Base-by-base conservation (phyloP, 2,888 invertebrate genomes). In the Elmis aenea region DNA sequence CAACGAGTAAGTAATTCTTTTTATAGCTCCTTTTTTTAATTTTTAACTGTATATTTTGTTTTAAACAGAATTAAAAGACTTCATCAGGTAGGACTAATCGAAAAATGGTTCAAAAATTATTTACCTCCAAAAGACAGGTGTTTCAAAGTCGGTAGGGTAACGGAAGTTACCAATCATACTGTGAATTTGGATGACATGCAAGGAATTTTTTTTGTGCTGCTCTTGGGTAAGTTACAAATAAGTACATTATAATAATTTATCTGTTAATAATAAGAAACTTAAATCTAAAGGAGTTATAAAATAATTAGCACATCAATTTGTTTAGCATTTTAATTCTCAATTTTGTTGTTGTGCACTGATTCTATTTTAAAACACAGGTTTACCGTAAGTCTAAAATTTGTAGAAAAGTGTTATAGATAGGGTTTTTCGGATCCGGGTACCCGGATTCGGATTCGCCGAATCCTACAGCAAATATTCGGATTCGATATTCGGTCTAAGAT, bases 161-260 rank as follows among this genome's bases (percentile, higher is more conserved):
- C 79, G 0, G 83, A 83, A 64, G 85, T 82, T n/a, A 81, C 81
- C 42, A 90, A 88, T 59, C 87, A 91, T 56, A 89, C 87, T 20
- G 92, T 93, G 23, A 88, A 89, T 62, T 73, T 92, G 50, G 77
- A 83, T 31, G 92, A 93, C 56, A 93, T 92, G 91, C 90, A 92
- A 65, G 93, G 92, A 6, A 91, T 89, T 13, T 92, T 92, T 68
- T 83, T 90, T 54, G 83, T 93, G 0, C 69, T 92, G 2, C 74
- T 88, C 33, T 66, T 91, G 33, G 91, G 90, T 86, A 73, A 61
- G 50, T 20, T 35, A n/a, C n/a, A n/a, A n/a, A n/a, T n/a, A n/a
- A n/a, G n/a, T n/a, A n/a, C n/a, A n/a, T n/a, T n/a, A 20, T 5
- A 18, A 18, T 6, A 18, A 5, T 5, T 18, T 18, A 5, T 18